Base-by-base conservation (phyloP, 2,888 invertebrate species). In the Ectemnius continuus region DNA sequence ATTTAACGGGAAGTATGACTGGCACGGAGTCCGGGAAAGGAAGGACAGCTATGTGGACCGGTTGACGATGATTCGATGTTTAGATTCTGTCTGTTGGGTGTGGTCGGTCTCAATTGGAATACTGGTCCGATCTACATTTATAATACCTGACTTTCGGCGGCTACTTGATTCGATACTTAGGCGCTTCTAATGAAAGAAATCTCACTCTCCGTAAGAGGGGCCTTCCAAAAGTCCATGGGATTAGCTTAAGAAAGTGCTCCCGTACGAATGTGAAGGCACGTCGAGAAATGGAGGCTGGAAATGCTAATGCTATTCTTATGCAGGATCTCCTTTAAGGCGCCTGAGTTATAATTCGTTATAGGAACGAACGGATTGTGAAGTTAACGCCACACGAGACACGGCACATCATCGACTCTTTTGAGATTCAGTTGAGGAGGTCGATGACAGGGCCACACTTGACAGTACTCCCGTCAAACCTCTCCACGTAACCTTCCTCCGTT, bases 81-180 rank as follows among this genome's bases (percentile, higher is more conserved):
- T 73, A 56, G 76, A 73, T 80, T 78, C 76, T 64, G 73, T 71
- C 80, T 66, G 73, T 73, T 59, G 59, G 83, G 84, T 45, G 84
- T 76, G 84, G 77, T 61, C 56, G 47, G 52, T n/a, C 36, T 36
- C 47, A 46, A 58, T 67, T 74, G 57, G 23, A 73, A 69, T 65
- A 61, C 23, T 23, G n/a, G 57, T 61, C 59, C n/a, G 70, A 84
- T 84, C 70, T 82, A 71, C 78, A 83, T 83, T 73, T 79, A 75
- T 79, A 81, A 82, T 77, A 52, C 61, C 2, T 36, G 11, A 11
- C 61, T 23, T 23, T 23, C 23, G 23, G 23, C 23, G 2, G 8
- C 36, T 36, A 36, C 5, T 36, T 36, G 1, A 6, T 36, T 11
- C 5, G 36, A 36, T 36, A 28, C 5, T 5, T 2, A 28, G 69